Base-by-base conservation (phyloP, 2,797 vertebrate species). In the Thunnus albacares region DNA sequence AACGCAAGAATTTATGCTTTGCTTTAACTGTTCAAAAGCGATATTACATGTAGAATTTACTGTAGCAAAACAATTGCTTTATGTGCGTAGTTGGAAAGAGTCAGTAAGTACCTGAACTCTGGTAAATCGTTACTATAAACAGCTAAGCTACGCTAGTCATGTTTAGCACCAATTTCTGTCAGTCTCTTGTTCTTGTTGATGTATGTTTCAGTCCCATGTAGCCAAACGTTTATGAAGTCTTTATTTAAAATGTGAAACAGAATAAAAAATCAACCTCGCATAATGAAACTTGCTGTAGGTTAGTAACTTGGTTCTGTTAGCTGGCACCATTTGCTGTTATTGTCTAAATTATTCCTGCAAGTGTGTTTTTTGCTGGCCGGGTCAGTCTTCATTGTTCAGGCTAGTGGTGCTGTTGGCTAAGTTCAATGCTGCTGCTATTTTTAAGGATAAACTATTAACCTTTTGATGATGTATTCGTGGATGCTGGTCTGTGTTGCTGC, bases 401-500 rank as follows among this genome's bases (percentile, higher is more conserved):
- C 22, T 30, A 2, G 20, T 41, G 4, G 35, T 20, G 9, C 41
- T 65, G 67, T 20, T 60, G 60, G 24, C 47, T 47, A 18, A 43
- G 22, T 63, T 59, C 61, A 52, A 17, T 56, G n/a, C 59, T 53
- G 41, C 57, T 43, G 55, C 17, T 66, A 49, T 78, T 80, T 72
- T 72, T 38, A 60, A 53, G 57, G 61, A 55, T 62, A 68, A 70
- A 64, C 35, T 68, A 57, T 53, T 76, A 45, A 82, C 58, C 38
- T 52, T 22, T 49, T 33, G 28, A 55, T 63, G 17, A 63, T 26
- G 49, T 66, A 52, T 65, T 67, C 5, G 56, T 74, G 64, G 30
- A 61, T 64, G 61, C 53, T 70, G 28, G 33, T 53, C 47, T 24
- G 12, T 65, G 41, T 52, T 83, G 35, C 63, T 49, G 47, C 14